Evolutionary conservation across 2,888 invertebrate species (phyloP).

Genomic region (Cerastis leucographa): DNA sequence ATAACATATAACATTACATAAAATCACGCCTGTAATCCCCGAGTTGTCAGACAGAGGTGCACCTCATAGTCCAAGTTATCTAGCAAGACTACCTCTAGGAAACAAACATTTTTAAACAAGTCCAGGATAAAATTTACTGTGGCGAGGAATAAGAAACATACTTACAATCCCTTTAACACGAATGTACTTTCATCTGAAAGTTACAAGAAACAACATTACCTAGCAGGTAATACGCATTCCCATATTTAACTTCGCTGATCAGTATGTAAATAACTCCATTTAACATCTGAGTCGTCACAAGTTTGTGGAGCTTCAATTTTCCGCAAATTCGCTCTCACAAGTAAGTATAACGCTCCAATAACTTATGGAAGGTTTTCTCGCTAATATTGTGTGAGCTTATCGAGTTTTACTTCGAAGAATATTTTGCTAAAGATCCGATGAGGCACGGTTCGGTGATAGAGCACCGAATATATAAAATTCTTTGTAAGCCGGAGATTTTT

Average conservation of each 20-base stretch:
- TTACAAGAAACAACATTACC: neutral
- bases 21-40: neutral
- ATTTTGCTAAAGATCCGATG: neutral
- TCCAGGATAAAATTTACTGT: neutral
- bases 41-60: neutral
- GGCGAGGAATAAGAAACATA: neutral
- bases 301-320: conserved; percentile 53
- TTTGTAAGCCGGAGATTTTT: no score
- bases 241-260: conserved; percentile 13
- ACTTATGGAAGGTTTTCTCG: conserved; percentile 5
- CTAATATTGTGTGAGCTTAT: conserved; percentile 22
- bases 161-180: neutral
- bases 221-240: neutral
- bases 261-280: conserved; percentile 35
- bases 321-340: conserved; percentile 46
- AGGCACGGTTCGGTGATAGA: neutral
- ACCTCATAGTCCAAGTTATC: neutral
- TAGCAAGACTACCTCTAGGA: neutral
- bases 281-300: conserved; percentile 24
- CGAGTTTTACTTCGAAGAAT: neutral
- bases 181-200: neutral
- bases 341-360: conserved; percentile 36
- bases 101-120: no score
- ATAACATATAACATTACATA: neutral
- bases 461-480: neutral